Evolutionary conservation across 2,113 vertebrate genomes (phyloP), one percentile per base, ranked within the genome.

Genomic region (Orycteropus afer): DNA sequence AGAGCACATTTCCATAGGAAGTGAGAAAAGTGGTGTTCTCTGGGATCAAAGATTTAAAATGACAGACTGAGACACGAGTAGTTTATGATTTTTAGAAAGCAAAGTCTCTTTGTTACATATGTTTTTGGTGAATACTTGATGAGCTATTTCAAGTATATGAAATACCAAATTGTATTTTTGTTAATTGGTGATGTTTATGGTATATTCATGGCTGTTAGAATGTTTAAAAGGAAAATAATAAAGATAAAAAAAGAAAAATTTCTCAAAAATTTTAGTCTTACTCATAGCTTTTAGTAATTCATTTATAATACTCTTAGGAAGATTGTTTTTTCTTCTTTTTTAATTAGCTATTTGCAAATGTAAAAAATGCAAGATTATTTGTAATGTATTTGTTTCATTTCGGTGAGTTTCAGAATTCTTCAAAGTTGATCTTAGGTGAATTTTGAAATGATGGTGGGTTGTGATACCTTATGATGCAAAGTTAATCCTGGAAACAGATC

Each of bases 21-120:
- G 55, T 37, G 71, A 86, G 49, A 67, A 49, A 81, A 74, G 12
- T 71, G 4, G 10, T 74, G 78, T 87, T 89, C 57, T 91, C 37
- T 49, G n/a, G 47, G 17, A 59, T 13, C 5, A 57, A 73, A 40
- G 47, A 81, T 84, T 87, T 92, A 32, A 88, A 94, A 91, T 88
- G 59, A 81, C 59, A 17, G 34, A 79, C 37, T 78, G 84, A 15
- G 86, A 67, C 81, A 45, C 78, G 15, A 42, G 42, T 93, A n/a
- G 6, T 84, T 93, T 81, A 69, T 84, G 47, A 84, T 49, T 77
- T 95, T 87, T 85, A 51, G 40, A 84, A 97, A 79, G 53, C 47
- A 17, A 69, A 79, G 45, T 91, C 49, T 69, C 83, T 93, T 59
- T 42, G 47, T 49, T 73, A 22, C 47, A 2, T 47, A 71, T 42